phyloP scores from a whole-genome alignment of 2,797 vertebrate species.

The Pogoniulus pusillus region DNA sequence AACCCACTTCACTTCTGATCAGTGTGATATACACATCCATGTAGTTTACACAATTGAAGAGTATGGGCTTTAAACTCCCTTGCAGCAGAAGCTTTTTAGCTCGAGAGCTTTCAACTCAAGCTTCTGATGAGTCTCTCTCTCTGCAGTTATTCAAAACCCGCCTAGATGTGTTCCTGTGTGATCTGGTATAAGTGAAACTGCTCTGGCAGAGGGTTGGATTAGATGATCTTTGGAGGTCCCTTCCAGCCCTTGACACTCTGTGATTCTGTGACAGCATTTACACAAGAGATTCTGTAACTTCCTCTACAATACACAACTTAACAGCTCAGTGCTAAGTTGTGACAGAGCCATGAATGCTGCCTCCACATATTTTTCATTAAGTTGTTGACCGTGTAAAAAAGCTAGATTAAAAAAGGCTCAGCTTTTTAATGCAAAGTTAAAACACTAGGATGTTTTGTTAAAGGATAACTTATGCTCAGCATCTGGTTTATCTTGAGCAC shows the following conservation, averaged over 20 bases:
- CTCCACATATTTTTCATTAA: not conserved
- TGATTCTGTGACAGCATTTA: not conserved
- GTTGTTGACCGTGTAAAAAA: not conserved
- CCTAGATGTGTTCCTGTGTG: too few species aligned
- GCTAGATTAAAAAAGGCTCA: not conserved
- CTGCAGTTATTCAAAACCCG: too few species aligned
- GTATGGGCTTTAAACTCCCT: not conserved
- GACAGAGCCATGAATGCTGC: not conserved
- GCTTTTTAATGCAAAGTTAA: not conserved
- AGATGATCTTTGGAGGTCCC: too few species aligned
- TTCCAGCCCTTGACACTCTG: too few species aligned
- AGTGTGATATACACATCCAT: not conserved
- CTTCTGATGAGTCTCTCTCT: not conserved
- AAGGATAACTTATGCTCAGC: constrained; percentile 20
- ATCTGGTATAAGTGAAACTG: too few species aligned
- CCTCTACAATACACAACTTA: not conserved
- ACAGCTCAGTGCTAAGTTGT: not conserved
- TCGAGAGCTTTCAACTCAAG: not conserved
- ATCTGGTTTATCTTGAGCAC: not conserved
- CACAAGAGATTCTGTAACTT: not conserved
- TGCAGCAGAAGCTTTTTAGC: not conserved
- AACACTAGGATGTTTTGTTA: constrained; percentile 9
- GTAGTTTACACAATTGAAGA: not conserved
- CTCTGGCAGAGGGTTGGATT: too few species aligned
- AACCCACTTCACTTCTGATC: not conserved